These are phyloP conservation scores for Chaenodraco wilsoni DNA, from an alignment of 2,797 vertebrate genomes.

Conservation along the genomic window DNA sequence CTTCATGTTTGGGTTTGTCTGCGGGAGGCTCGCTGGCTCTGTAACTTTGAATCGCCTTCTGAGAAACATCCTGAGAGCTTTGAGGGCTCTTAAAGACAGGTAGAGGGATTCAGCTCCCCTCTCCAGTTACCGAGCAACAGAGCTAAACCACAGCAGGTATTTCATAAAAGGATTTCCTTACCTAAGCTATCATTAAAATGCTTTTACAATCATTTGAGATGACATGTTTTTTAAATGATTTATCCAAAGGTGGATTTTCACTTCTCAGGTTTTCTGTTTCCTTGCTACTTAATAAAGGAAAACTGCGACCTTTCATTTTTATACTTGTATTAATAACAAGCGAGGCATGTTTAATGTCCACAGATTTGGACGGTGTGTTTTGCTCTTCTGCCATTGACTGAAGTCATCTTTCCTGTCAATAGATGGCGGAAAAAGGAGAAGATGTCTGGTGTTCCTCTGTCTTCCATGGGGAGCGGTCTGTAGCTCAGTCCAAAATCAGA, in stretches of 20 bases:
- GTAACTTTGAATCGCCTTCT: constrained; percentile 54
- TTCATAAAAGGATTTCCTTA: constrained; percentile 52
- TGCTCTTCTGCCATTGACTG: constrained; percentile 12
- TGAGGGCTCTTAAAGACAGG: constrained; percentile 52
- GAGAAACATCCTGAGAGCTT: constrained; percentile 55
- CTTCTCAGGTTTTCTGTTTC: constrained; percentile 39
- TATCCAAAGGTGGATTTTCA: constrained; percentile 27
- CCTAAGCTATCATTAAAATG: constrained; percentile 40
- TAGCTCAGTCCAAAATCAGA: neutral
- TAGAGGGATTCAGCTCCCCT: constrained; percentile 40
- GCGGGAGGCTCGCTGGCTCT: constrained; percentile 46
- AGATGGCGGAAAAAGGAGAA: neutral
- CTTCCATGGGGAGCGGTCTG: neutral
- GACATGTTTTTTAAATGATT: constrained; percentile 36
- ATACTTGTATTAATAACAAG: constrained; percentile 22
- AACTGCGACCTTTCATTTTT: constrained; percentile 33
- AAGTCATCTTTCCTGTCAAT: constrained; percentile 17
- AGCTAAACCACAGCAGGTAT: constrained; percentile 37
- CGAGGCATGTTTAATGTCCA: constrained; percentile 18
- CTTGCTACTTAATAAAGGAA: neutral
- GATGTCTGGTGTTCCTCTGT: constrained; percentile 36
- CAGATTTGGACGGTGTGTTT: neutral
- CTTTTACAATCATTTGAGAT: constrained; percentile 45
- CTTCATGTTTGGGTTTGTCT: constrained; percentile 76
- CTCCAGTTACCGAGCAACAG: constrained; percentile 45